Evolutionary conservation across 2,888 invertebrate genomes (phyloP).

Genomic region (Pinctada fucata): DNA sequence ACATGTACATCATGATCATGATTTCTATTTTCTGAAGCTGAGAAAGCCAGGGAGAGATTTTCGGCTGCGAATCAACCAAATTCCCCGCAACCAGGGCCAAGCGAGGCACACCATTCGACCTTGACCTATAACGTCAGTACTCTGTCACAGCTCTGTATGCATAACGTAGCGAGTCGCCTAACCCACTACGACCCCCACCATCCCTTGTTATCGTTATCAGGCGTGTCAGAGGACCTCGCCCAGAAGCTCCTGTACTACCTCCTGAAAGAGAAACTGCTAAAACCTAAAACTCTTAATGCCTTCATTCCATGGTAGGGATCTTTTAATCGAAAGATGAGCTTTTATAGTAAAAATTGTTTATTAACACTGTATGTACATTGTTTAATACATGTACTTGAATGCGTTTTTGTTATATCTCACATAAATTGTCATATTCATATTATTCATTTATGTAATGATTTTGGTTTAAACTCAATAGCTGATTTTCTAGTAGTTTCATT

Average conservation of each 20-base stretch:
- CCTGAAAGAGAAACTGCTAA: constrained; percentile 67
- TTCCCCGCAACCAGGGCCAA: constrained; percentile 9
- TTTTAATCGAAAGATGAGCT: too few relatives aligned
- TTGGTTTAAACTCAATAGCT: too few relatives aligned
- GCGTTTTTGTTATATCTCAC: background rate
- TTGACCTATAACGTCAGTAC: constrained; percentile 43
- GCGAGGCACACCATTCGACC: constrained; percentile 28
- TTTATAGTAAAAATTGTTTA: background rate
- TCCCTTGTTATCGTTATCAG: constrained; percentile 63
- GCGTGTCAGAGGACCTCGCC: constrained; percentile 69
- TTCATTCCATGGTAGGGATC: constrained; percentile 72
- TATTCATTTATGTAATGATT: too few relatives aligned
- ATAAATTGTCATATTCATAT: background rate
- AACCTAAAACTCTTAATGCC: constrained; percentile 67
- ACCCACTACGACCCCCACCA: constrained; percentile 59
- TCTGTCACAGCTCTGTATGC: constrained; percentile 60
- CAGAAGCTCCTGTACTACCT: constrained; percentile 66
- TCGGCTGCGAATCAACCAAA: constrained; percentile 36
- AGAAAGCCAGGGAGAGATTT: constrained; percentile 64
- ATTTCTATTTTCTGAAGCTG: too few relatives aligned
- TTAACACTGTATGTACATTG: background rate
- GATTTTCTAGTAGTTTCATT: too few relatives aligned
- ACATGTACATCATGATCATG: too few relatives aligned
- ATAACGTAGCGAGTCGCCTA: constrained; percentile 62
- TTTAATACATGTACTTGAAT: background rate